Evolutionary conservation across 2,113 vertebrate species (phyloP).

Genomic region (Rhegmatorhina hoffmannsi): DNA sequence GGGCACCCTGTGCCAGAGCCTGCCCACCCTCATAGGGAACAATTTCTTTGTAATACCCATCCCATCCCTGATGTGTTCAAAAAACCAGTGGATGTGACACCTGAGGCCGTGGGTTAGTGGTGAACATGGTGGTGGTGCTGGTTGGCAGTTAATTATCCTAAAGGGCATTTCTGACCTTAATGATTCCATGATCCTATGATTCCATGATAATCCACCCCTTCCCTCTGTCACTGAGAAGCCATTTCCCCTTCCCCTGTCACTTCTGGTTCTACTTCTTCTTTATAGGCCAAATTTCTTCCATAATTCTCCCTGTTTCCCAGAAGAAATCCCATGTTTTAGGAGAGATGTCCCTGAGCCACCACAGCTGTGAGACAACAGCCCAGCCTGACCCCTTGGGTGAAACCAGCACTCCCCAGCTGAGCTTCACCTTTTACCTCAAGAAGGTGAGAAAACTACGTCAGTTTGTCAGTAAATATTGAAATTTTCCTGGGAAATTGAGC

Average conservation of each 20-base stretch:
- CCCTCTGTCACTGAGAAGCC: background rate
- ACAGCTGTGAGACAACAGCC: fast-evolving
- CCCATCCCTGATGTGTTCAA: background rate
- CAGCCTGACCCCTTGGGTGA: fast-evolving
- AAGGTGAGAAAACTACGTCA: fast-evolving
- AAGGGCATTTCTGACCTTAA: background rate
- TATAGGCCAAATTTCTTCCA: background rate
- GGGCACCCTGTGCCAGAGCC: background rate
- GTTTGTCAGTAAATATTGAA: background rate
- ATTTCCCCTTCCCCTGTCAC: background rate
- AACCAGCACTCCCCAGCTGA: background rate
- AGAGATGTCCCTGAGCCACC: fast-evolving
- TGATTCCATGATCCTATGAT: background rate
- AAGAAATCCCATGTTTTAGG: background rate
- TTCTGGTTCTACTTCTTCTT: background rate
- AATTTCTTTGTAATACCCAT: background rate
- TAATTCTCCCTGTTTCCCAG: background rate
- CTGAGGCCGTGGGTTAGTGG: background rate
- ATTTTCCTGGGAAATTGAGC: background rate
- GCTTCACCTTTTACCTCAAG: background rate
- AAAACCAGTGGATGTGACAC: background rate
- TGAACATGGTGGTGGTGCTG: background rate
- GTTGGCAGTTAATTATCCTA: background rate
- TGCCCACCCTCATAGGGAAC: background rate
- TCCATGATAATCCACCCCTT: background rate